Percentiles rank a stretch among this genome's conserved stretches.
These are phyloP conservation scores for Empidonax traillii DNA, from an alignment of 2,113 vertebrate genomes.

Conservation along the genomic window DNA sequence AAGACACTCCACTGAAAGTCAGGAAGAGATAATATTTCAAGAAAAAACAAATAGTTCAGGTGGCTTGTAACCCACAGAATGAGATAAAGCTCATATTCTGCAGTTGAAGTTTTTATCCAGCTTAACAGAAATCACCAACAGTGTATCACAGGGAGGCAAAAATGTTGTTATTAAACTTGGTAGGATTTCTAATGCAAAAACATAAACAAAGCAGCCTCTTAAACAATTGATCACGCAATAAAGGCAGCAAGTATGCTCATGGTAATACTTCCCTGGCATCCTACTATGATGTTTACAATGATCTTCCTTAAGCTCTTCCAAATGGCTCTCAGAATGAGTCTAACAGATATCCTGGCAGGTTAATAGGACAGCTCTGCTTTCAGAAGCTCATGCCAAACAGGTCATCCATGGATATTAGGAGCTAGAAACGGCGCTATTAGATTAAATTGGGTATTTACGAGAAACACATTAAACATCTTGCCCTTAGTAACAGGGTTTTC, in stretches of 20 bases:
- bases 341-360: neutral
- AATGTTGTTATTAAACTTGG: neutral
- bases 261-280: neutral
- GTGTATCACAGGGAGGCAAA: neutral
- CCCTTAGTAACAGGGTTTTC: neutral
- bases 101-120: neutral
- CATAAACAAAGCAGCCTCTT: neutral
- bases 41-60: neutral
- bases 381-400: neutral
- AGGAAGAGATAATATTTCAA: neutral
- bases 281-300: neutral
- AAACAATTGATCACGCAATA: neutral
- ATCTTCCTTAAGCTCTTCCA: neutral
- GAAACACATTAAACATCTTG: neutral
- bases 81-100: neutral
- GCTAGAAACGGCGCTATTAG: neutral
- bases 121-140: neutral
- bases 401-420: neutral
- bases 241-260: neutral
- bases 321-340: neutral
- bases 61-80: neutral
- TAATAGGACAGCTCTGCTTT: conserved; percentile 16
- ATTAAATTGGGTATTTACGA: conserved; percentile 30
- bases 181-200: neutral
- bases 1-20: neutral